Conservation (phyloP, 2,113 vertebrate genomes). For the Eolophus roseicapilla region DNA sequence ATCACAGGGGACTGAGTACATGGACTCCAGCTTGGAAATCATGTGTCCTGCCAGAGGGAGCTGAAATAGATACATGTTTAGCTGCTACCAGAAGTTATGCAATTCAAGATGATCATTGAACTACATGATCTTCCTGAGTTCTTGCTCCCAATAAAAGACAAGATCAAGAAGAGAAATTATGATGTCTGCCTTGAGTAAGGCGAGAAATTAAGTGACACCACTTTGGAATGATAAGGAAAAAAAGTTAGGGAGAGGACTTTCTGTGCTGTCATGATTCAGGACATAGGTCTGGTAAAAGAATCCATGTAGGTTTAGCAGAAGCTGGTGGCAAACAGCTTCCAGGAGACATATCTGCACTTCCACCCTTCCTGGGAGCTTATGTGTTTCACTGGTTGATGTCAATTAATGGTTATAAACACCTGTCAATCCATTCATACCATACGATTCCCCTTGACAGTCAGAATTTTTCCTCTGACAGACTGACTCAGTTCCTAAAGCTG, state of each 20-base stretch:
- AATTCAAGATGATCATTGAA: background rate
- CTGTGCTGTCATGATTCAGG: background rate
- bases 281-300: background rate
- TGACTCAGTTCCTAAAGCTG: background rate
- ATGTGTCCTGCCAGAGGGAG: background rate
- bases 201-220: background rate
- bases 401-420: background rate
- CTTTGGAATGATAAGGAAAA: background rate
- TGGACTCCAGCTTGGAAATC: background rate
- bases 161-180: background rate
- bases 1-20: background rate
- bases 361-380: background rate
- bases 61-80: background rate
- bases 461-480: background rate
- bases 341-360: background rate
- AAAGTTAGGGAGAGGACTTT: background rate
- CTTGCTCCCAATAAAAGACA: background rate
- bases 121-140: background rate
- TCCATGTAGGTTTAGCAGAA: background rate
- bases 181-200: background rate
- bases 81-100: background rate
- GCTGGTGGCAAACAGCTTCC: background rate
- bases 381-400: background rate
- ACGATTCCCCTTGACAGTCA: background rate
- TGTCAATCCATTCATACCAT: background rate